These are phyloP conservation scores for Neoniphon sammara DNA, from an alignment of 2,797 vertebrate genomes.

Conservation along the genomic window DNA sequence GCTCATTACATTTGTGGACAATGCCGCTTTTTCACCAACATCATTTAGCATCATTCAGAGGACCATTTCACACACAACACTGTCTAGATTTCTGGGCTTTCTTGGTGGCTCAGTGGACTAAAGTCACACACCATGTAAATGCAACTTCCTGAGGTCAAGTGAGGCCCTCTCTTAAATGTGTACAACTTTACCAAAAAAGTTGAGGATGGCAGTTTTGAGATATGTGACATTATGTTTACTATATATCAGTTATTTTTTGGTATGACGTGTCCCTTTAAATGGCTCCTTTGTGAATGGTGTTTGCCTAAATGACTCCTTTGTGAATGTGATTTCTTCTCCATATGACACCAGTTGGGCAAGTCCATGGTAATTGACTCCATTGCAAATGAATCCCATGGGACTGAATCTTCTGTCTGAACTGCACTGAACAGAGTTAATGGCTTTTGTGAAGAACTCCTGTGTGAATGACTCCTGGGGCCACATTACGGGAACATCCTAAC, in stretches of 20 bases:
- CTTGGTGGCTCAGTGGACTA: too few relatives aligned
- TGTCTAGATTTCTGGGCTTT: too few relatives aligned
- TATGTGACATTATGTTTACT: background rate
- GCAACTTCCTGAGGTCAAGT: too few relatives aligned
- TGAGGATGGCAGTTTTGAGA: background rate
- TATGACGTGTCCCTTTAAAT: constrained; percentile 18
- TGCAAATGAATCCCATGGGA: constrained; percentile 61
- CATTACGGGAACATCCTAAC: constrained; percentile 63
- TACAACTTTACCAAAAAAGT: too few relatives aligned
- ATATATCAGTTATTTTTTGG: background rate
- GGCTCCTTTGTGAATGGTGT: constrained; percentile 22
- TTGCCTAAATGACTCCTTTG: constrained; percentile 39
- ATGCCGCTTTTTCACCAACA: constrained; percentile 3
- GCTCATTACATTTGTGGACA: too few relatives aligned
- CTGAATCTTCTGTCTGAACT: constrained; percentile 56
- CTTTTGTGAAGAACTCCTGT: constrained; percentile 62
- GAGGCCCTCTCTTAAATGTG: background rate
- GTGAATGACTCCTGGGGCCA: constrained; percentile 66
- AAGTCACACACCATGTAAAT: too few relatives aligned
- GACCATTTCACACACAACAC: background rate
- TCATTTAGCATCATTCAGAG: background rate
- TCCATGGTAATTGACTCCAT: constrained; percentile 55
- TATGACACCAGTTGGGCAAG: constrained; percentile 44
- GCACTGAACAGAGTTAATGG: constrained; percentile 68
- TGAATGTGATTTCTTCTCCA: constrained; percentile 26